Conservation (phyloP, 2,888 invertebrate genomes). For the Scelioninae gen. 1 region DNA sequence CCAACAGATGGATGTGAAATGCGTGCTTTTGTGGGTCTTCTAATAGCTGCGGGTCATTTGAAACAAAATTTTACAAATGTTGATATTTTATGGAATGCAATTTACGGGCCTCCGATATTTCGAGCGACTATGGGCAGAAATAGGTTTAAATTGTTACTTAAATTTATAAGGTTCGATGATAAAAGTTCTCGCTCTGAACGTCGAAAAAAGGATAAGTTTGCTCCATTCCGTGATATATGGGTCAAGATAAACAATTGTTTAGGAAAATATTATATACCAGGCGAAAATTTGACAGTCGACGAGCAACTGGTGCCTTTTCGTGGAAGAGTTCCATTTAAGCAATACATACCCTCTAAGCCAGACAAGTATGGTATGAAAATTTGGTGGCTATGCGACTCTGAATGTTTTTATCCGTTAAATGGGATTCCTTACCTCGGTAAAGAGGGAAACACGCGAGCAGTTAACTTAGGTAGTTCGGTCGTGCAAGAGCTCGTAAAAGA, state of each 20-base stretch:
- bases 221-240: no score
- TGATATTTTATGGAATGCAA: slow-evolving; percentile 17
- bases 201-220: background rate
- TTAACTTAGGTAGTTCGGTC: no score
- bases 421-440: no score
- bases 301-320: slow-evolving; percentile 33
- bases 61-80: slow-evolving; percentile 33
- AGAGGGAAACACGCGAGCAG: no score
- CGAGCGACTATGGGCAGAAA: slow-evolving; percentile 29
- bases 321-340: slow-evolving; percentile 33
- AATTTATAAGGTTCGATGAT: slow-evolving; percentile 38
- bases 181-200: slow-evolving; percentile 32
- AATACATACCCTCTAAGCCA: slow-evolving; percentile 17
- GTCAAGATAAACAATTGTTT: no score
- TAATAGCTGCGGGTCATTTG: slow-evolving; percentile 33
- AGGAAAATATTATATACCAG: background rate
- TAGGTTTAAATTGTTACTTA: slow-evolving; percentile 29
- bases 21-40: slow-evolving; percentile 20
- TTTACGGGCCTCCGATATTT: slow-evolving; percentile 27
- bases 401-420: no score
- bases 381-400: no score
- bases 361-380: background rate
- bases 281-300: slow-evolving; percentile 27
- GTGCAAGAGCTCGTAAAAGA: no score
- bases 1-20: slow-evolving; percentile 2